These are phyloP conservation scores for Suillia variegata DNA, from an alignment of 2,888 invertebrate species.

Conservation along the genomic window DNA sequence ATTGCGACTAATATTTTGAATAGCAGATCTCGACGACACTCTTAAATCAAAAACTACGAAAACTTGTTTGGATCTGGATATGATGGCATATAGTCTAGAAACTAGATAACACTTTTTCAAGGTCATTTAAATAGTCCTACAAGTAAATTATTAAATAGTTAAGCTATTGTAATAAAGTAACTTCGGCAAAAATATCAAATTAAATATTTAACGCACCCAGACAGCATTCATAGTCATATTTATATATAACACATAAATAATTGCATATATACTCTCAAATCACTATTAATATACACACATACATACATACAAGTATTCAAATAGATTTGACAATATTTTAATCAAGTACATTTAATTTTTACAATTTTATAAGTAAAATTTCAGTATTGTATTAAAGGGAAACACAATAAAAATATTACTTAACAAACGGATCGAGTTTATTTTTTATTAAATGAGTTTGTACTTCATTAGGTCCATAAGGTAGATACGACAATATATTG, in stretches of 20 bases:
- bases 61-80: too few species aligned
- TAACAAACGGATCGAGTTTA: too few species aligned
- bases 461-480: too few species aligned
- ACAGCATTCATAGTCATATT: not conserved
- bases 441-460: too few species aligned
- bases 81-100: not conserved
- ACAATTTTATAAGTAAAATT: not conserved
- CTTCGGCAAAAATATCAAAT: not conserved
- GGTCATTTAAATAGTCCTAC: too few species aligned
- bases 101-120: not conserved
- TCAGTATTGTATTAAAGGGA: not conserved
- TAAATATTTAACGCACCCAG: not conserved
- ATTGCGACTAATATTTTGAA: too few species aligned
- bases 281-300: not conserved
- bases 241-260: not conserved
- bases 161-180: too few species aligned
- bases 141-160: too few species aligned
- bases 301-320: constrained; percentile 29
- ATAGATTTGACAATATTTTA: constrained; percentile 56
- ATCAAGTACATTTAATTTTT: constrained; percentile 36
- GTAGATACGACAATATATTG: too few species aligned
- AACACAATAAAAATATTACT: too few species aligned
- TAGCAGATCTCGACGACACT: too few species aligned
- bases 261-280: not conserved
- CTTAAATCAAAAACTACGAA: too few species aligned